Base-by-base conservation (phyloP, 2,888 invertebrate species). In the Pollenia angustigena region DNA sequence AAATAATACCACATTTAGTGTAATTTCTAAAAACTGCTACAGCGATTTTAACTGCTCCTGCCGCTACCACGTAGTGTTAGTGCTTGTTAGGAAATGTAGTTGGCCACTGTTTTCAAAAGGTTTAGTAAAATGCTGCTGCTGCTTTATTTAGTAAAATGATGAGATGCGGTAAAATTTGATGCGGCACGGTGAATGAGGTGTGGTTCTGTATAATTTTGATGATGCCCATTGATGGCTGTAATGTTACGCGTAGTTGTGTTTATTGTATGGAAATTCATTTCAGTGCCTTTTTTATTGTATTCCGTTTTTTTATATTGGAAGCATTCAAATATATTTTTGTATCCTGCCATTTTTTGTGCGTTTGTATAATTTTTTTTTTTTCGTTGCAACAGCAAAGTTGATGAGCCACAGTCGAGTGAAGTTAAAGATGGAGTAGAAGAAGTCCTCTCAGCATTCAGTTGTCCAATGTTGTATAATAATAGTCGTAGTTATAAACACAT, bases 1-100 rank as follows among this genome's bases (percentile, higher is more conserved):
- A 92, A 92, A 92, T 83, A 32, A 64, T 82, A 48, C 68, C 79
- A 58, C 66, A 87, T 84, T 87, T 87, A 81, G 78, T 52, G 78
- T 72, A 40, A 69, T 75, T 74, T 75, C 69, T 68, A 68, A 60
- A 75, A 62, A 68, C n/a, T 44, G 60, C 79, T 88, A 79, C 78
- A 54, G 32, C 74, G 6, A 32, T 32, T 4, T 32, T 6, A 48
- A 40, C 64, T 12, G 18, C 16, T 62, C 14, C 18, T 16, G 23
- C 18, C 56, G 56, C 32, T 32, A 23, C 16, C 62, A 48, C 18
- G 10, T 23, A 16, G 42, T 60, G 23, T 58, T 48, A 18, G n/a
- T 16, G 40, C 42, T 72, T 72, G 54, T 60, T 52, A 7, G 42
- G 44, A 68, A 44, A 66, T 84, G 66, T 16, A 80, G 68, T 48